Evolutionary conservation across 2,888 invertebrate genomes (phyloP).

Genomic region (Dolichomitus sp.): DNA sequence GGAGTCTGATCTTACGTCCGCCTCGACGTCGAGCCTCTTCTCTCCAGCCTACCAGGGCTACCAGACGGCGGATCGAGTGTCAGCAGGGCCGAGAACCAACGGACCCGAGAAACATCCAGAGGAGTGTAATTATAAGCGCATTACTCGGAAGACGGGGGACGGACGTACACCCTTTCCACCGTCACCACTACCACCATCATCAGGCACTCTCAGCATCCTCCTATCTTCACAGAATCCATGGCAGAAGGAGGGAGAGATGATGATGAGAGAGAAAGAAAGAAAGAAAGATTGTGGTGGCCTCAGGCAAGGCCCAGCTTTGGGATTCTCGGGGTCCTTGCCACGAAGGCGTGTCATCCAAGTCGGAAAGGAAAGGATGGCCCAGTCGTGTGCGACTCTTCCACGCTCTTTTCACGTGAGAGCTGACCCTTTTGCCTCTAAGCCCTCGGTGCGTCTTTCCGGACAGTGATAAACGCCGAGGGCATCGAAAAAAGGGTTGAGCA

Average conservation of each 20-base stretch:
- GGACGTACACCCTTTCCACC: slow-evolving; percentile 57
- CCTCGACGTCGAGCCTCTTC: slow-evolving; percentile 39
- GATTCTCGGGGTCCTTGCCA: slow-evolving; percentile 45
- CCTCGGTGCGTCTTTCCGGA: neutral
- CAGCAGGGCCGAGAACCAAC: slow-evolving; percentile 47
- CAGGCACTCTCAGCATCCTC: slow-evolving; percentile 10
- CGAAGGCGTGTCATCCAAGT: slow-evolving; percentile 46
- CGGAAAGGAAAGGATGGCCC: slow-evolving; percentile 28
- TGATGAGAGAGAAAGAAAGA: neutral
- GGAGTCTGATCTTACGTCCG: slow-evolving; percentile 49
- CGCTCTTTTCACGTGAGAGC: slow-evolving; percentile 17
- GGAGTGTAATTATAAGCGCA: slow-evolving; percentile 81
- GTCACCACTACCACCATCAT: slow-evolving; percentile 43
- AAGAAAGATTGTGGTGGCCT: slow-evolving; percentile 11
- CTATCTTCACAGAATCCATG: slow-evolving; percentile 17
- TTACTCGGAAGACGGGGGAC: slow-evolving; percentile 75
- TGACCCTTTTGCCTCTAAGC: slow-evolving; percentile 36
- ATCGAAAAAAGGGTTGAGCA: neutral
- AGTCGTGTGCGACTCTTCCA: slow-evolving; percentile 31
- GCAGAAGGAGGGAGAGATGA: slow-evolving; percentile 10
- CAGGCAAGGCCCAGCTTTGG: slow-evolving; percentile 31
- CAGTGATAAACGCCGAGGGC: slow-evolving; percentile 15
- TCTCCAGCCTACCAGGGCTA: slow-evolving; percentile 21
- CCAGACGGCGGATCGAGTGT: slow-evolving; percentile 68
- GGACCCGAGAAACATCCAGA: slow-evolving; percentile 59